Conservation (phyloP, 1,140 invertebrate genomes). For the Lepidurus packardi region DNA sequence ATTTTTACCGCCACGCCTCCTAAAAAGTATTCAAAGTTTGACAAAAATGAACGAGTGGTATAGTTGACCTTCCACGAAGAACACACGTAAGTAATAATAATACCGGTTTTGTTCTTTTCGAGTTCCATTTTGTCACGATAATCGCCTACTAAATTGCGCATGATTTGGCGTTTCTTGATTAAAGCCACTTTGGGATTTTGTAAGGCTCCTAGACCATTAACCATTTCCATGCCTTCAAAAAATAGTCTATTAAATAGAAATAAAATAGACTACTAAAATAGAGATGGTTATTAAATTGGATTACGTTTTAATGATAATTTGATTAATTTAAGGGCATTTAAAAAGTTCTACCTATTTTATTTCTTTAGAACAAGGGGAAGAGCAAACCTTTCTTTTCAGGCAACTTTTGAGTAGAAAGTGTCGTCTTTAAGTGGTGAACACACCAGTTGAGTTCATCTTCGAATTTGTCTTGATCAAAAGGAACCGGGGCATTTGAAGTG, state of each 20-base stretch:
- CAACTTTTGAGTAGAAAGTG: neutral
- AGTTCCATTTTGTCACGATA: neutral
- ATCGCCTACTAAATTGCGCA: neutral
- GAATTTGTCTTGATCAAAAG: neutral
- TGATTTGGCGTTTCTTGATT: slow-evolving; percentile 4
- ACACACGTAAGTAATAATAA: no score
- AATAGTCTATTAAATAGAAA: neutral
- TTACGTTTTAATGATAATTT: neutral
- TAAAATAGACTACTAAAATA: neutral
- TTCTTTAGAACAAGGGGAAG: neutral
- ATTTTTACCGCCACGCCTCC: neutral
- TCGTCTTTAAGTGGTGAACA: neutral
- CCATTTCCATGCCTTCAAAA: neutral
- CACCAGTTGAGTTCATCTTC: slow-evolving; percentile 4
- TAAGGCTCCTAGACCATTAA: neutral
- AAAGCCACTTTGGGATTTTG: neutral
- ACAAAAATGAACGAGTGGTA: neutral
- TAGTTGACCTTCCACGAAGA: no score
- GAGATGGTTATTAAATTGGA: neutral
- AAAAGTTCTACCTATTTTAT: no score
- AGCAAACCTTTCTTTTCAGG: neutral
- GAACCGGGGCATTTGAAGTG: neutral
- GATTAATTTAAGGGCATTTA: neutral
- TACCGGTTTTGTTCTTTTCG: neutral
- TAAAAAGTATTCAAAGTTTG: neutral